Percentiles rank a stretch among this genome's conserved stretches.
phyloP scores from a whole-genome alignment of 2,888 invertebrate genomes.

The Abrostola tripartita region DNA sequence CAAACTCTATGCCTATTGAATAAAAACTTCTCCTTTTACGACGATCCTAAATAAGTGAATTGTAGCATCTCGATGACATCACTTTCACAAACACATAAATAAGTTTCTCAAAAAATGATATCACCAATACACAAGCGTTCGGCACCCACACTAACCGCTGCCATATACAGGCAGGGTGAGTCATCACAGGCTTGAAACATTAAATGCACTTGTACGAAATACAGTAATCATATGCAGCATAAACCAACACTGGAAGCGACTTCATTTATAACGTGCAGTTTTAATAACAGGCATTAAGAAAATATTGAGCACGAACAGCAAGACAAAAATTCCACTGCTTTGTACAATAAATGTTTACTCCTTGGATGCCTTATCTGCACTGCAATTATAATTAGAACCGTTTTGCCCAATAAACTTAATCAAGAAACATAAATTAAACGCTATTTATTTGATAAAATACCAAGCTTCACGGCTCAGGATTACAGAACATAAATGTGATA shows the following conservation, averaged over 20 bases:
- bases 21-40: constrained; percentile 20
- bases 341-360: constrained; percentile 25
- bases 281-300: background rate
- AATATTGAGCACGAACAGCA: background rate
- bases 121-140: constrained; percentile 59
- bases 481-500: constrained; percentile 38
- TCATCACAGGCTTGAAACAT: constrained; percentile 64
- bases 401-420: constrained; percentile 33
- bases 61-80: constrained; percentile 61
- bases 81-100: constrained; percentile 58
- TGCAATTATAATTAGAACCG: constrained; percentile 42
- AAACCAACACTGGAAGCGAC: constrained; percentile 58
- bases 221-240: constrained; percentile 50
- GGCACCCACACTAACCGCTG: constrained; percentile 61
- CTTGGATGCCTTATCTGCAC: constrained; percentile 34
- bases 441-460: constrained; percentile 44
- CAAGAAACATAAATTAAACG: constrained; percentile 43
- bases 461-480: constrained; percentile 38
- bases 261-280: constrained; percentile 1
- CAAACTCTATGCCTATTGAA: constrained; percentile 15
- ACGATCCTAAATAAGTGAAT: constrained; percentile 14
- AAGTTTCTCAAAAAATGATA: constrained; percentile 67
- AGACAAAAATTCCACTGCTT: constrained; percentile 10
- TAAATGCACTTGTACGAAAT: constrained; percentile 73
- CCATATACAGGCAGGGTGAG: constrained; percentile 63